phyloP scores from a whole-genome alignment of 2,797 vertebrate species.

The Parauchenoglanis punctatus region DNA sequence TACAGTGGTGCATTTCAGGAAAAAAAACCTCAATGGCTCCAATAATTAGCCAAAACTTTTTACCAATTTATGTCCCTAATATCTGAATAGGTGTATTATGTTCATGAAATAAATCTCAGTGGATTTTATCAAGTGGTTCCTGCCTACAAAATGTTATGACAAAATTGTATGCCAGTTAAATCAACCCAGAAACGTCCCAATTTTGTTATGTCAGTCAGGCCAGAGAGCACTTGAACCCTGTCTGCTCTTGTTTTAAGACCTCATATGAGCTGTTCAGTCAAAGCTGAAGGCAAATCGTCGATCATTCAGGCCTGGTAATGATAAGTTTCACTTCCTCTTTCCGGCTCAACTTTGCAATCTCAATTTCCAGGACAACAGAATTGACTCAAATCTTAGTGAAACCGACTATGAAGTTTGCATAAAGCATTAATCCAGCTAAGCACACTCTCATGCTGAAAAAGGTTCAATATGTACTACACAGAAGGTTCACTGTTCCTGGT shows the following conservation, averaged over 20 bases:
- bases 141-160: neutral
- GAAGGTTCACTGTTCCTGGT: neutral
- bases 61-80: neutral
- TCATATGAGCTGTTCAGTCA: neutral
- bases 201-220: too few relatives aligned
- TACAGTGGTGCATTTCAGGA: neutral
- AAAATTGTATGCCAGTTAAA: neutral
- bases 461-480: neutral
- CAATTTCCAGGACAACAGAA: neutral
- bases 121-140: neutral
- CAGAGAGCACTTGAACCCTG: neutral
- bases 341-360: neutral
- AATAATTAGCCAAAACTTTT: neutral
- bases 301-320: neutral
- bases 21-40: neutral
- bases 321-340: neutral
- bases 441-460: too few relatives aligned
- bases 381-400: neutral
- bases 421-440: neutral
- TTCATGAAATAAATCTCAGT: neutral
- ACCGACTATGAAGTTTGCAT: neutral
- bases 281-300: neutral
- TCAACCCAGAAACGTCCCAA: neutral
- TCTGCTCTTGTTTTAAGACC: neutral
- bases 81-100: neutral